Evolutionary conservation across 2,888 invertebrate genomes (phyloP).

Genomic region (Phytoseiulus persimilis): DNA sequence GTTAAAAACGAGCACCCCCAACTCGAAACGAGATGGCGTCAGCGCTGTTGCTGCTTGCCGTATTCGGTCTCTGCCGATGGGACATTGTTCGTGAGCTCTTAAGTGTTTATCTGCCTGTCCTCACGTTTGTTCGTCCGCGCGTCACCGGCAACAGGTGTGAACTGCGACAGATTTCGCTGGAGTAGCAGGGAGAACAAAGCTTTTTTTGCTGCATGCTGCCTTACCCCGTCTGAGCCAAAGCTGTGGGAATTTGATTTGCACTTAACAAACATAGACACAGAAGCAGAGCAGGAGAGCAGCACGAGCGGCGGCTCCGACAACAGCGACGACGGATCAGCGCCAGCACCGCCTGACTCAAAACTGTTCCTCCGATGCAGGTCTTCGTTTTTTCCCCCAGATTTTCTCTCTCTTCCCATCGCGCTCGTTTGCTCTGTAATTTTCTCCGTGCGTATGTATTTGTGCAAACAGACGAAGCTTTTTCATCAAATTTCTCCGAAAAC

Average conservation of each 20-base stretch:
- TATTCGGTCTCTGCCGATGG: neutral
- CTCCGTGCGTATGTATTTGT: neutral
- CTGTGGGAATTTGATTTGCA: neutral
- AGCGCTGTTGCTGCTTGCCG: neutral
- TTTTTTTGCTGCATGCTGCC: neutral
- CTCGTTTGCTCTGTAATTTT: neutral
- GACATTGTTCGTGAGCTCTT: neutral
- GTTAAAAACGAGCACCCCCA: neutral
- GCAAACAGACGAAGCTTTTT: neutral
- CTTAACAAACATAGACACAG: neutral
- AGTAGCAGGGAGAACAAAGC: neutral
- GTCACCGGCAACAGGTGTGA: neutral
- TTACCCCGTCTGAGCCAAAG: neutral
- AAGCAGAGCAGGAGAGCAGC: neutral
- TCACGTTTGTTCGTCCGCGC: neutral
- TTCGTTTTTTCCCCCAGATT: neutral
- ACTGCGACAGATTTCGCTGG: neutral
- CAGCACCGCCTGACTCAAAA: neutral
- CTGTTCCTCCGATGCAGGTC: neutral
- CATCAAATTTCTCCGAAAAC: neutral
- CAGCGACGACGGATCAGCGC: neutral
- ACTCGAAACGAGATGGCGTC: neutral
- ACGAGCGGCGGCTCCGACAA: neutral
- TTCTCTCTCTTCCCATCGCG: neutral
- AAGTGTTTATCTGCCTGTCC: neutral